A percentile compares a stretch with the other conserved stretches of the same genome.
These are phyloP conservation scores for Upupa epops DNA, from an alignment of 2,113 vertebrate species.

Conservation along the genomic window DNA sequence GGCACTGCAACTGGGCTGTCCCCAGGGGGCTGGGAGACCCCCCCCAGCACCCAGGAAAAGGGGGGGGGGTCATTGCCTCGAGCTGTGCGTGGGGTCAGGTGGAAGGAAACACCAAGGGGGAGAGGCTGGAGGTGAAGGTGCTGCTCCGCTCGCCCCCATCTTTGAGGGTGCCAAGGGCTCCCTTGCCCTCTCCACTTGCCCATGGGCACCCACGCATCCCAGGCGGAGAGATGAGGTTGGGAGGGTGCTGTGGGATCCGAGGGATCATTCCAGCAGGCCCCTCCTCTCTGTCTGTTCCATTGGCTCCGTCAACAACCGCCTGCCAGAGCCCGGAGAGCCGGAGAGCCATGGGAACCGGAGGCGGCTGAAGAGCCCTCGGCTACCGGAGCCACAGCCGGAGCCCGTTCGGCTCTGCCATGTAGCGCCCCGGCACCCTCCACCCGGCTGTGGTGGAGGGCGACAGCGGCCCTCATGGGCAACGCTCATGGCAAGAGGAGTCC, in stretches of 20 bases:
- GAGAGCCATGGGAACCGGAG: conserved; percentile 17
- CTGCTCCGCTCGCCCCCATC: rapidly evolving
- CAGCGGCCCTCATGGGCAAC: conserved; percentile 85
- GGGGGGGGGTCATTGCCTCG: rapidly evolving
- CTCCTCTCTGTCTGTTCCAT: conserved; percentile 56
- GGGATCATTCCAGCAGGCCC: conserved; percentile 20
- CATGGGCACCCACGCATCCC: neutral
- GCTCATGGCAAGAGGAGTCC: conserved; percentile 86
- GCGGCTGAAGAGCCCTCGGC: neutral
- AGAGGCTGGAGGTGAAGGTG: rapidly evolving
- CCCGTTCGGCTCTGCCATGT: conserved; percentile 45
- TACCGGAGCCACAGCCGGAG: neutral
- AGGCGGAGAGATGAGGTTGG: conserved; percentile 29
- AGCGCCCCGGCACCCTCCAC: conserved; percentile 63
- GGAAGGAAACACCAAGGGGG: rapidly evolving
- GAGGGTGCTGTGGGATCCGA: conserved; percentile 32
- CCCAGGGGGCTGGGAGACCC: too few relatives aligned
- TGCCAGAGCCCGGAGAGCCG: neutral
- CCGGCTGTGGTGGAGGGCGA: conserved; percentile 31
- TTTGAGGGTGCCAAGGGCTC: neutral
- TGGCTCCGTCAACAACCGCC: conserved; percentile 31
- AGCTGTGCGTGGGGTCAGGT: neutral
- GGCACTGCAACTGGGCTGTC: too few relatives aligned
- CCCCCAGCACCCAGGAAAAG: rapidly evolving
- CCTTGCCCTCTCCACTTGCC: neutral